Evolutionary conservation across 1,140 invertebrate genomes (phyloP), one percentile per base, ranked within the genome.

Genomic region (Achatina immaculata): DNA sequence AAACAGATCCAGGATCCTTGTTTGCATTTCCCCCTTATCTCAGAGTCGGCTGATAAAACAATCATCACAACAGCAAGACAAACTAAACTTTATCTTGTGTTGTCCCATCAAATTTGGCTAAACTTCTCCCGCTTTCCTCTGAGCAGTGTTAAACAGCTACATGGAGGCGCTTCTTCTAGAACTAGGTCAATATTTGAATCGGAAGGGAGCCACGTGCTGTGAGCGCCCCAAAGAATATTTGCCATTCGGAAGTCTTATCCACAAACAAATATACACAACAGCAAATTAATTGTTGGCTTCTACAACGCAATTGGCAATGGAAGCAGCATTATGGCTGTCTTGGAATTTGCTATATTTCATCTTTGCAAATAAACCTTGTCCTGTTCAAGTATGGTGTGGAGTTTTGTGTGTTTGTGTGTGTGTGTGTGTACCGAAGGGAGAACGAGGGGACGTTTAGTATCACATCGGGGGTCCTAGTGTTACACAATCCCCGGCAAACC

Each of bases 281-380:
- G 48, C 6, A 77, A 65, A 77, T 77, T 77, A 77, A 77, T 62
- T 62, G 51, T 43, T n/a, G 74, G 36, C 36, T 62, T 65, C 36
- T 62, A 77, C 55, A 77, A 9, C 2, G 40, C 24, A 65, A 65
- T 65, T 2, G 51, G 31, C 21, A 38, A 40, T 75, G 55, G n/a
- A 71, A 40, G 3, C 42, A 45, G 28, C 36, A 31, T 19, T 7
- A 40, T 28, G 68, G 21, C 14, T 19, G 4, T 4, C 24, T 4
- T 62, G 58, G 19, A 62, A 62, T 38, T 42, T 43, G 38, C n/a
- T 38, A 28, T 38, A 28, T 42, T 40, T 34, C 21, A 7, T 2
- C 6, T 4, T 7, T 34, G 48, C 21, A 74, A 74, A 71, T 71
- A 40, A n/a, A n/a, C n/a, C n/a, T n/a, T n/a, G n/a, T n/a, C n/a